Conservation (phyloP, 2,113 vertebrate genomes). For the Dendrocopos noguchii region DNA sequence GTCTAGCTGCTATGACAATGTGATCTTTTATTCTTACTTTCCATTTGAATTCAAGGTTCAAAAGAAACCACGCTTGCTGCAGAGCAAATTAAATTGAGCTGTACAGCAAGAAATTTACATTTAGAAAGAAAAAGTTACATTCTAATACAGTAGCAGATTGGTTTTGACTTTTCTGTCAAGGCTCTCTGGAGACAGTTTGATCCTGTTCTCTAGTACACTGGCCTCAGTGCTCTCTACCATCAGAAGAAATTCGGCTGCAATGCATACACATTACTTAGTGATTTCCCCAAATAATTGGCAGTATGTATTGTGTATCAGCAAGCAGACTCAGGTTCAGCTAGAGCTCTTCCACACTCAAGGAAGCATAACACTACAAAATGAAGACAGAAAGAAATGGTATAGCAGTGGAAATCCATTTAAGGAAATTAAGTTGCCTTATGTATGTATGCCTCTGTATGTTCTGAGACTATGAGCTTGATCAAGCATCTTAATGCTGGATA, state of each 20-base stretch:
- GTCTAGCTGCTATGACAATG: not conserved
- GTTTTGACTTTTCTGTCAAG: constrained; percentile 11
- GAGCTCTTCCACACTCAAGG: not conserved
- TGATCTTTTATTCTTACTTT: not conserved
- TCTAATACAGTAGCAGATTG: not conserved
- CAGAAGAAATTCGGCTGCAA: not conserved
- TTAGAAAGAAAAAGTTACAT: constrained; percentile 39
- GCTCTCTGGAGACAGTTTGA: not conserved
- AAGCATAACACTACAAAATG: not conserved
- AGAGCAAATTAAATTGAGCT: not conserved
- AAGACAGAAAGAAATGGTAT: not conserved
- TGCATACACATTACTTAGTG: not conserved
- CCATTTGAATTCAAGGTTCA: not conserved
- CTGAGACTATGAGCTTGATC: not conserved
- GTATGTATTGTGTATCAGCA: not conserved
- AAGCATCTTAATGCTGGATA: not conserved
- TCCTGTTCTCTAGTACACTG: not conserved
- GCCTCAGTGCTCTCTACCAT: not conserved
- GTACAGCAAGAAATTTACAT: constrained; percentile 12
- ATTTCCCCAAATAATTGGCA: not conserved
- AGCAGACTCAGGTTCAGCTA: not conserved
- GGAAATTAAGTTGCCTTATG: not conserved
- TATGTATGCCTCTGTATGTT: not conserved
- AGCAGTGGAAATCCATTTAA: not conserved
- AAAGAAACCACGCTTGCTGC: not conserved